Base-by-base conservation (phyloP, 2,113 vertebrate species). In the Pao palembangensis region DNA sequence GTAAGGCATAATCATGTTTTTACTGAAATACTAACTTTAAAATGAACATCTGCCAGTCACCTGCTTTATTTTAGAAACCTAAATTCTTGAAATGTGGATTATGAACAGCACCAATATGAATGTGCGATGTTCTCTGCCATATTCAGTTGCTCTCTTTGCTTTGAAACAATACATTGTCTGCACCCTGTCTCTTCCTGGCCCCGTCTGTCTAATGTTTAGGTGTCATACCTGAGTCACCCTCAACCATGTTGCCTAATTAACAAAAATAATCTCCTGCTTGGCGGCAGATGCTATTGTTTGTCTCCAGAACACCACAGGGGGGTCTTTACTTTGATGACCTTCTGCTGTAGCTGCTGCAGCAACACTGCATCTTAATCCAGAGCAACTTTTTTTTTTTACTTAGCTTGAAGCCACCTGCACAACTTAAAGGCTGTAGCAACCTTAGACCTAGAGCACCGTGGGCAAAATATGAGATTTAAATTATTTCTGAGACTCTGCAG, bases 401-500 rank as follows among this genome's bases (percentile, higher is more conserved):
- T 65, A 78, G 68, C 87, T 81, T 79, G 79, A 83, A 76, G 67
- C 74, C 78, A 69, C 67, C 67, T 59, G 61, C 18, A 31, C 67
- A 87, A 85, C 85, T 87, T 64, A 88, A 81, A 46, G 54, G 58
- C 64, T 68, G 58, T 57, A 55, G 59, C 62, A 53, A 52, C 69
- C 67, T 46, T 61, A 43, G 69, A 54, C 52, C 65, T 15, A 55
- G 1, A 38, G 70, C 75, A 73, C 76, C 74, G 78, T 51, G 62
- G 81, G 76, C 69, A 31, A 76, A 64, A 73, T 75, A 59, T 74
- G 64, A 61, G 78, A 84, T 83, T 87, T 85, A 80, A 90, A 88
- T 89, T 79, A 89, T 88, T 83, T 83, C 78, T 84, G 61, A 85
- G 75, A 63, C 76, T 69, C 83, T 73, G 64, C 76, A 83, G 78